Conservation (phyloP, 2,797 vertebrate species). For the Apogon talboti region DNA sequence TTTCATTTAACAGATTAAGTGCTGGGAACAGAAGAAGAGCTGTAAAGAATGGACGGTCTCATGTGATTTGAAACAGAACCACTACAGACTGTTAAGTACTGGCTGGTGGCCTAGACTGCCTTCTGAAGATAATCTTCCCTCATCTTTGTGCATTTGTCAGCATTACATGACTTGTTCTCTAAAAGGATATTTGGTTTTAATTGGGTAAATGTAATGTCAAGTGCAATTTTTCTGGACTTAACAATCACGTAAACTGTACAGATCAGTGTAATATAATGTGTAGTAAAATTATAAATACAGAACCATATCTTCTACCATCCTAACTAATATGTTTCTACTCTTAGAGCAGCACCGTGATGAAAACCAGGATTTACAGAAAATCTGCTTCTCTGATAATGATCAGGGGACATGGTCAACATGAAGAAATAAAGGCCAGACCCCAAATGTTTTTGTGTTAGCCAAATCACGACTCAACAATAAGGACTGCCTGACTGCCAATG, state of each 20-base stretch:
- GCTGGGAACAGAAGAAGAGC: not conserved
- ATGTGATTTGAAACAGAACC: constrained; percentile 27
- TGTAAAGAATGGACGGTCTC: constrained; percentile 40
- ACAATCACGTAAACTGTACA: not conserved
- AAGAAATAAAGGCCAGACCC: too few relatives aligned
- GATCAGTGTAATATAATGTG: too few relatives aligned
- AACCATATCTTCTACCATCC: too few relatives aligned
- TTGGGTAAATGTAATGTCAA: not conserved
- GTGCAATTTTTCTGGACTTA: not conserved
- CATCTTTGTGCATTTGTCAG: constrained; percentile 4
- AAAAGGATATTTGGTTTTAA: not conserved
- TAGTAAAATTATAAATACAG: too few relatives aligned
- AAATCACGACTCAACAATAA: too few relatives aligned
- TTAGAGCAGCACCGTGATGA: too few relatives aligned
- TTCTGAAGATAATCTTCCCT: constrained; percentile 12
- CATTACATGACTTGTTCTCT: not conserved
- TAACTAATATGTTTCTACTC: too few relatives aligned
- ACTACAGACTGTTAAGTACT: constrained; percentile 28
- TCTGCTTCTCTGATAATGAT: too few relatives aligned
- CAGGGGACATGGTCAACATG: too few relatives aligned
- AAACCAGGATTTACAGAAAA: too few relatives aligned
- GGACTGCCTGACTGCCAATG: too few relatives aligned
- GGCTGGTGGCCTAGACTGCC: constrained; percentile 31
- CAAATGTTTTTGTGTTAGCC: too few relatives aligned
- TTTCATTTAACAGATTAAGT: constrained; percentile 42